Percentiles rank a stretch among this genome's conserved stretches.
phyloP scores from a whole-genome alignment of 2,888 invertebrate genomes.

The Emmelina monodactyla region DNA sequence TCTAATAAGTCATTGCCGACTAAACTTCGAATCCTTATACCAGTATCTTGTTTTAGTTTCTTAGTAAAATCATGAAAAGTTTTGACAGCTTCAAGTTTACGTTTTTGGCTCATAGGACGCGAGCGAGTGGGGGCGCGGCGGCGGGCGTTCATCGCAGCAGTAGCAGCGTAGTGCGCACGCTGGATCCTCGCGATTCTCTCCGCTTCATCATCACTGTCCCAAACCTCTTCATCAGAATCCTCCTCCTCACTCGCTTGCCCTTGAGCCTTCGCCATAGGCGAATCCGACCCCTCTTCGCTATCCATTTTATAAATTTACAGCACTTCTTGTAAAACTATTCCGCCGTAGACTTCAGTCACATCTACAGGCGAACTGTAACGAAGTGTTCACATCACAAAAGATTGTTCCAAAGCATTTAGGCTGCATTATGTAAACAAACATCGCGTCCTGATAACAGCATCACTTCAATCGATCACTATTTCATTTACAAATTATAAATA shows the following conservation, averaged over 20 bases:
- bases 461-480: too few species aligned
- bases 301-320: constrained; percentile 39
- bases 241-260: constrained; percentile 29
- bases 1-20: constrained; percentile 58
- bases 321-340: too few species aligned
- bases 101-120: constrained; percentile 53
- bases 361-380: too few species aligned
- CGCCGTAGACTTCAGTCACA: too few species aligned
- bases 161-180: constrained; percentile 53
- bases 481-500: neutral
- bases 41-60: constrained; percentile 60
- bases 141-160: constrained; percentile 49
- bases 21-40: constrained; percentile 55
- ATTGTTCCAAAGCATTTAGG: too few species aligned
- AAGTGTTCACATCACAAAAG: too few species aligned
- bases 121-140: constrained; percentile 39
- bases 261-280: constrained; percentile 36
- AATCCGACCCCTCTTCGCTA: constrained; percentile 38
- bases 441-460: too few species aligned
- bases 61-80: constrained; percentile 60
- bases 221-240: constrained; percentile 42
- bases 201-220: constrained; percentile 56
- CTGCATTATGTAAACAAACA: too few species aligned
- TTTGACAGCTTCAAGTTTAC: constrained; percentile 60
- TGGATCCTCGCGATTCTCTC: constrained; percentile 58